Conservation (phyloP, 2,113 vertebrate species). For the Oreocharis arfaki region DNA sequence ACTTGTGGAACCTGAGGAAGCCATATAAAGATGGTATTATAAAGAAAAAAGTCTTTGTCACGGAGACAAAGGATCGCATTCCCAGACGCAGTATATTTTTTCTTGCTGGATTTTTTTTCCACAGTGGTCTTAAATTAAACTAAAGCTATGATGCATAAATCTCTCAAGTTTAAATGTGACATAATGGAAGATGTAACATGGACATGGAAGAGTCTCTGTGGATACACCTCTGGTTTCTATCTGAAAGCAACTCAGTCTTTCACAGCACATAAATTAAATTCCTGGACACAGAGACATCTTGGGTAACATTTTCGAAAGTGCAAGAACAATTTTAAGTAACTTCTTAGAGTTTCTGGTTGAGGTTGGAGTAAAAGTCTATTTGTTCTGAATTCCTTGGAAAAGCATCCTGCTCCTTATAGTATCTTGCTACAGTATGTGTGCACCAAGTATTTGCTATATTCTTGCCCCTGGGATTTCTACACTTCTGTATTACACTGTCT, state of each 20-base stretch:
- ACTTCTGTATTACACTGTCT: not conserved
- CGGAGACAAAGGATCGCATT: not conserved
- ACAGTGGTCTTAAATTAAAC: constrained; percentile 50
- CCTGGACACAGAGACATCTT: not conserved
- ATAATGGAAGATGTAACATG: not conserved
- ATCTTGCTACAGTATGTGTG: not conserved
- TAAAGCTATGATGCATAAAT: constrained; percentile 37
- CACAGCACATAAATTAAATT: not conserved
- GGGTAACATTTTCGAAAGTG: not conserved
- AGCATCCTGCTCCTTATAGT: not conserved
- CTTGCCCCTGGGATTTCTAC: not conserved
- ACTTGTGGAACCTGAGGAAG: not conserved
- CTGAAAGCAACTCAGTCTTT: not conserved
- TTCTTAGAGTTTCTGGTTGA: not conserved
- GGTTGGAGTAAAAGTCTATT: not conserved
- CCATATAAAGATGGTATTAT: not conserved
- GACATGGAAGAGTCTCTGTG: not conserved
- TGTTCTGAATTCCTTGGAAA: not conserved
- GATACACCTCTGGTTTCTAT: not conserved
- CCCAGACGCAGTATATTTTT: constrained; percentile 27
- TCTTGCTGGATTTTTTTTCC: constrained; percentile 10
- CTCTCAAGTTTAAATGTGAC: constrained; percentile 29
- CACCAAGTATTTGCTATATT: not conserved
- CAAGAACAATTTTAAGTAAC: not conserved
- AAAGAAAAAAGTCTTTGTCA: not conserved